Conservation (phyloP, 2,888 invertebrate genomes). For the Phyllotreta striolata region DNA sequence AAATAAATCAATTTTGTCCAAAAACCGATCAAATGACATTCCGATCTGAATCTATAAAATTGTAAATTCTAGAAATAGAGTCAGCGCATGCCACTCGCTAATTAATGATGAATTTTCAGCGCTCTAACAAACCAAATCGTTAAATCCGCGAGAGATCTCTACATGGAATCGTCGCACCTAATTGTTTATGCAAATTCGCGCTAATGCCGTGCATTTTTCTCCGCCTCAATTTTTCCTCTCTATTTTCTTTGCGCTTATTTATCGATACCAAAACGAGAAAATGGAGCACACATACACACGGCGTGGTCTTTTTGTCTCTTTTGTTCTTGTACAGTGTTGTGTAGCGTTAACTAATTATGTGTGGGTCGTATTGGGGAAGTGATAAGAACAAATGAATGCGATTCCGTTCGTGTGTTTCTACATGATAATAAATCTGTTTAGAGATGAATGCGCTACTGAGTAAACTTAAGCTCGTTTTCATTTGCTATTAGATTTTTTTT, state of each 20-base stretch:
- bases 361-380: conserved; percentile 28
- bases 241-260: conserved; percentile 29
- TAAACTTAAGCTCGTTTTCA: not conserved
- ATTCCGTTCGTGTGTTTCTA: conserved; percentile 12
- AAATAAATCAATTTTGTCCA: too few relatives aligned
- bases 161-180: conserved; percentile 24
- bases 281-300: conserved; percentile 22
- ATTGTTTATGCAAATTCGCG: conserved; percentile 29
- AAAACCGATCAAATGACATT: too few relatives aligned
- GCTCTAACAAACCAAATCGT: conserved; percentile 31
- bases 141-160: conserved; percentile 25
- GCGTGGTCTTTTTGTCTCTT: conserved; percentile 20
- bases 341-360: conserved; percentile 36
- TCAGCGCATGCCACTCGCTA: conserved; percentile 10
- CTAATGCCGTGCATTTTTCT: conserved; percentile 21
- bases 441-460: not conserved
- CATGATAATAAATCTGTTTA: conserved; percentile 18
- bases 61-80: too few relatives aligned
- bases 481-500: conserved; percentile 2
- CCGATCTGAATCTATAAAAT: too few relatives aligned
- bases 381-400: conserved; percentile 22
- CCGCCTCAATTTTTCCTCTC: conserved; percentile 14
- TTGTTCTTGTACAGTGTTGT: conserved; percentile 16
- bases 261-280: conserved; percentile 25
- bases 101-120: conserved; percentile 31